phyloP scores from a whole-genome alignment of 2,888 invertebrate genomes.

The Polyploca ridens region DNA sequence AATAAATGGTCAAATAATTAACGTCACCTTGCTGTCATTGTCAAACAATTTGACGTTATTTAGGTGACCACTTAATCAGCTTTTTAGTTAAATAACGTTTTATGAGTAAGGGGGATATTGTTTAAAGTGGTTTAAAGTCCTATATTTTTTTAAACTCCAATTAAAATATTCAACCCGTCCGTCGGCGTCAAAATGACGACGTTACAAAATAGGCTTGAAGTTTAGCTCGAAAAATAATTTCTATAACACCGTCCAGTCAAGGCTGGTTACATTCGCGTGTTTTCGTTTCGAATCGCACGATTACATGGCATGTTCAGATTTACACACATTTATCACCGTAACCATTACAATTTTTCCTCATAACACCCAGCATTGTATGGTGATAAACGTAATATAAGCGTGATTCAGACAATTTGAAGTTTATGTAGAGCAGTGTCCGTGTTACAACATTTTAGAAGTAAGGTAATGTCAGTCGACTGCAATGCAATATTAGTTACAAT shows the following conservation, averaged over 20 bases:
- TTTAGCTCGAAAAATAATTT: slow-evolving; percentile 1
- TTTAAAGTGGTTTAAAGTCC: too few relatives aligned
- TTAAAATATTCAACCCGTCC: background rate
- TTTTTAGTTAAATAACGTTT: too few relatives aligned
- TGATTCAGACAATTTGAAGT: slow-evolving; percentile 18
- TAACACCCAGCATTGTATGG: slow-evolving; percentile 1
- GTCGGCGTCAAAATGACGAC: background rate
- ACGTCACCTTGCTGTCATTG: too few relatives aligned
- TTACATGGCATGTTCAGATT: slow-evolving; percentile 45
- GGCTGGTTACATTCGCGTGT: slow-evolving; percentile 1
- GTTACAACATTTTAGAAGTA: slow-evolving; percentile 4
- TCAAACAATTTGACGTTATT: too few relatives aligned
- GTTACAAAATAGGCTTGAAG: background rate
- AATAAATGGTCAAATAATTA: too few relatives aligned
- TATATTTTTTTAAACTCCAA: background rate
- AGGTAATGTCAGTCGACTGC: background rate
- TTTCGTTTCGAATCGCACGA: slow-evolving; percentile 1
- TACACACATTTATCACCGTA: slow-evolving; percentile 48
- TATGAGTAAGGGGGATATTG: too few relatives aligned
- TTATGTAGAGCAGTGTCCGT: slow-evolving; percentile 10
- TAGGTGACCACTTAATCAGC: too few relatives aligned
- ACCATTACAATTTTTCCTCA: slow-evolving; percentile 29
- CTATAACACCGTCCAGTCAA: slow-evolving; percentile 11
- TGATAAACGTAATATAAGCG: slow-evolving; percentile 9
- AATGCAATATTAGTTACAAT: background rate